A percentile compares a stretch with the other conserved stretches of the same genome.
These are phyloP conservation scores for Ectemnius continuus DNA, from an alignment of 2,888 invertebrate species.

Conservation along the genomic window DNA sequence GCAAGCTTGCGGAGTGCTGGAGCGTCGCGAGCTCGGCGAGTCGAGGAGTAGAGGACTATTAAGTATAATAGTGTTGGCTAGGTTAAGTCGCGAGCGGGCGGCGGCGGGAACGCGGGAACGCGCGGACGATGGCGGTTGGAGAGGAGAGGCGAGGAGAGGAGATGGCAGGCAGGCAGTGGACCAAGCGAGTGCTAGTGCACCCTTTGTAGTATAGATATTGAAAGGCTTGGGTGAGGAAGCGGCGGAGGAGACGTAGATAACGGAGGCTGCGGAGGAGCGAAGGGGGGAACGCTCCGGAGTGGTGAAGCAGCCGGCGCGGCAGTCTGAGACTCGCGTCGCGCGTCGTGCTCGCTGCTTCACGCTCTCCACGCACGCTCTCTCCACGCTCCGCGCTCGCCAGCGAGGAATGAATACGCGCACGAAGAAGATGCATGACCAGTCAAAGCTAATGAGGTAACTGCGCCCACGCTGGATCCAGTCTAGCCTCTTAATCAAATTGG, in stretches of 20 bases:
- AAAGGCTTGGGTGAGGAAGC: slow-evolving; percentile 3
- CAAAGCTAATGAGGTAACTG: slow-evolving; percentile 53
- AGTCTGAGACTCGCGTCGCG: not conserved
- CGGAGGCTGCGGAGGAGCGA: slow-evolving; percentile 25
- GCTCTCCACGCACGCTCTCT: too few species aligned
- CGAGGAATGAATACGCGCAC: slow-evolving; percentile 20
- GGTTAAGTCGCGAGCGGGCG: too few species aligned
- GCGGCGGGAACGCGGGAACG: too few species aligned
- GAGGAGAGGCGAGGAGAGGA: too few species aligned
- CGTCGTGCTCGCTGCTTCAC: too few species aligned
- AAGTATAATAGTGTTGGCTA: too few species aligned
- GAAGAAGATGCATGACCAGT: slow-evolving; percentile 54
- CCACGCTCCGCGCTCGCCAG: too few species aligned
- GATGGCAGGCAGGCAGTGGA: slow-evolving; percentile 17
- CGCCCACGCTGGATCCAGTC: slow-evolving; percentile 33
- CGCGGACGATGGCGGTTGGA: too few species aligned
- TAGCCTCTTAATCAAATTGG: slow-evolving; percentile 1
- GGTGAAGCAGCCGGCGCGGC: slow-evolving; percentile 3
- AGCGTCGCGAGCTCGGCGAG: too few species aligned
- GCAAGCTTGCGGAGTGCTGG: too few species aligned
- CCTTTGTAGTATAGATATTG: not conserved
- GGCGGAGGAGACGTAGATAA: slow-evolving; percentile 17
- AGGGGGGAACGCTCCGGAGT: not conserved
- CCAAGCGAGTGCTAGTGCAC: slow-evolving; percentile 21
- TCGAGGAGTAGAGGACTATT: too few species aligned